phyloP scores from a whole-genome alignment of 1,140 invertebrate species.

The Vanessa atalanta region DNA sequence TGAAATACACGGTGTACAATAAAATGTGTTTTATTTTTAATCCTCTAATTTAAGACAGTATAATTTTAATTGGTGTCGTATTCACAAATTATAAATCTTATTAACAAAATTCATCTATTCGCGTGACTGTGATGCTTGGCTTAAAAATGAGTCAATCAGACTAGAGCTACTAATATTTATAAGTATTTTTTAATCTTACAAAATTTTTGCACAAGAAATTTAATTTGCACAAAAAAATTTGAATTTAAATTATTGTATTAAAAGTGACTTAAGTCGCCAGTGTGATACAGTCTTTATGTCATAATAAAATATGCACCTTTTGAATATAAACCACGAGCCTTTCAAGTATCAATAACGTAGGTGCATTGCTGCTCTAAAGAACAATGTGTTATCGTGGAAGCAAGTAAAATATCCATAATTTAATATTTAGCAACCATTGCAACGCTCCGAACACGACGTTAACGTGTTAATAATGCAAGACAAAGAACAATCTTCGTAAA shows the following conservation, averaged over 20 bases:
- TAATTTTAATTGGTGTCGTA: not conserved
- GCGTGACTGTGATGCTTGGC: too few relatives aligned
- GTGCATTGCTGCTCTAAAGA: slow-evolving; percentile 21
- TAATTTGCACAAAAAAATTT: not conserved
- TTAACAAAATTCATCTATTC: too few relatives aligned
- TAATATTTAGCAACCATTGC: slow-evolving; percentile 63
- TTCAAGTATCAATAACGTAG: slow-evolving; percentile 30
- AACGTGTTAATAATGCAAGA: slow-evolving; percentile 74
- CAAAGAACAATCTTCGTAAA: slow-evolving; percentile 74
- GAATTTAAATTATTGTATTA: not conserved
- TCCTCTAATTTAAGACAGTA: not conserved
- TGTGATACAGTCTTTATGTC: not conserved
- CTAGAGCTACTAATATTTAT: too few relatives aligned
- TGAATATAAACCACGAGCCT: slow-evolving; percentile 20
- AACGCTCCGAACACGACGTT: slow-evolving; percentile 54
- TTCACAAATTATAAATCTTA: too few relatives aligned
- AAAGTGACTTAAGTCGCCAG: not conserved
- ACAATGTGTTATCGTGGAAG: slow-evolving; percentile 33
- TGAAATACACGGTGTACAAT: slow-evolving; percentile 46
- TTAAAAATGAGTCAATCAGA: too few relatives aligned
- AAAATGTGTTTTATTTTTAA: slow-evolving; percentile 31
- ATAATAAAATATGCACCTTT: slow-evolving; percentile 21
- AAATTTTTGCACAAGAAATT: too few relatives aligned
- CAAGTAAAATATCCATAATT: slow-evolving; percentile 55
- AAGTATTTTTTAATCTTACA: too few relatives aligned